Conservation (phyloP, 2,113 vertebrate genomes). For the Narcine bancroftii region DNA sequence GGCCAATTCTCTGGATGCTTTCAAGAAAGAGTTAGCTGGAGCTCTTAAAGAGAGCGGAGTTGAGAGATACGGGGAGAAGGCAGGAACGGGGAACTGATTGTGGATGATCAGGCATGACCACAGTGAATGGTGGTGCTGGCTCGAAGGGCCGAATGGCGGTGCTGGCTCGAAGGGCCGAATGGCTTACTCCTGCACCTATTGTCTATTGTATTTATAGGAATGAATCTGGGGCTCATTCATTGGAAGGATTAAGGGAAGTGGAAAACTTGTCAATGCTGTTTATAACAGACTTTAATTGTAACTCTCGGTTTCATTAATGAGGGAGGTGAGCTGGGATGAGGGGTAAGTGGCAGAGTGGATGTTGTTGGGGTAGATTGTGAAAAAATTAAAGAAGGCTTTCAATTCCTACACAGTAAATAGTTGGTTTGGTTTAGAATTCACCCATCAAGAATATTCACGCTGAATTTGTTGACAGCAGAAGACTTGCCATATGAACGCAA, state of each 20-base stretch:
- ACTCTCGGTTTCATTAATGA: not conserved
- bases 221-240: constrained; percentile 46
- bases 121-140: too few relatives aligned
- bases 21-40: too few relatives aligned
- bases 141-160: too few relatives aligned
- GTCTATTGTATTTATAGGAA: constrained; percentile 42
- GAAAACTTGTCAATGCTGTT: constrained; percentile 44
- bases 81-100: too few relatives aligned
- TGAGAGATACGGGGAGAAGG: too few relatives aligned
- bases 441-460: not conserved
- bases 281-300: constrained; percentile 37
- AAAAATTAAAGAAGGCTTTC: constrained; percentile 23
- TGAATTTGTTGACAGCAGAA: not conserved
- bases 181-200: too few relatives aligned
- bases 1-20: too few relatives aligned
- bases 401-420: constrained; percentile 2
- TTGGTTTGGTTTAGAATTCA: constrained; percentile 9
- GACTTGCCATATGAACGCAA: not conserved
- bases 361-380: not conserved
- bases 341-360: not conserved
- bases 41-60: too few relatives aligned
- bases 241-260: constrained; percentile 43
- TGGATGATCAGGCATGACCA: too few relatives aligned
- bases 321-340: constrained; percentile 10
- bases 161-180: too few relatives aligned